Evolutionary conservation across 2,113 vertebrate species (phyloP), one percentile per base, ranked within the genome.

Genomic region (Oxygymnocypris stewartii): DNA sequence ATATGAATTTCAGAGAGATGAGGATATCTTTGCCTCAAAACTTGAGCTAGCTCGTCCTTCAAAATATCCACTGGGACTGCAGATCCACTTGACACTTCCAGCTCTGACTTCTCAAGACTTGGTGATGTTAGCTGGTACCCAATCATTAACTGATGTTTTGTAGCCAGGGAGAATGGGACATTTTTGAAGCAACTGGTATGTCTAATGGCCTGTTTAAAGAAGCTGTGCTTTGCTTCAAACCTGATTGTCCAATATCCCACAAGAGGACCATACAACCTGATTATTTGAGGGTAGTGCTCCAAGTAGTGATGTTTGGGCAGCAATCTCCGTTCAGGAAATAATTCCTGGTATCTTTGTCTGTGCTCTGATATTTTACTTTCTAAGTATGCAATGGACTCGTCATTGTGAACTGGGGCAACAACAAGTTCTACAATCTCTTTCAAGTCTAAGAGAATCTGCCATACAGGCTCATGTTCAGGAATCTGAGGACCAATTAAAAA

Each of bases 381-480:
- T 47, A 86, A 20, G n/a, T 37, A 86, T 4, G 76, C 28, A 74
- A 86, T 84, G 23, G 81, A 79, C 74, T 87, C 59, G 40, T 87
- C 71, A 77, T 16, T 83, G 57, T 87, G 79, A 16, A 63, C 51
- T 74, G 71, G 79, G 9, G 79, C 79, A 63, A 82, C 79, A 25
- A 87, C 85, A 16, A 87, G 73, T 23, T 69, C 61, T 35, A 69
- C 85, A 77, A 79, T 84, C 2, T 83, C 6, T 79, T 87, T 82
- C 25, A 87, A 12, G 18, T 87, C 85, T 16, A 87, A 14, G 5
- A 87, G 20, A 4, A 65, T 13, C 23, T 67, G 79, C 85, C 79
- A 87, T 54, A 18, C 71, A 18, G 37, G 49, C 35, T 86, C 69
- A 2, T 47, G 9, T 28, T 63, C 23, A 25, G 59, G n/a, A 63